Evolutionary conservation across 1,140 invertebrate species (phyloP).

Genomic region (Atta texana): DNA sequence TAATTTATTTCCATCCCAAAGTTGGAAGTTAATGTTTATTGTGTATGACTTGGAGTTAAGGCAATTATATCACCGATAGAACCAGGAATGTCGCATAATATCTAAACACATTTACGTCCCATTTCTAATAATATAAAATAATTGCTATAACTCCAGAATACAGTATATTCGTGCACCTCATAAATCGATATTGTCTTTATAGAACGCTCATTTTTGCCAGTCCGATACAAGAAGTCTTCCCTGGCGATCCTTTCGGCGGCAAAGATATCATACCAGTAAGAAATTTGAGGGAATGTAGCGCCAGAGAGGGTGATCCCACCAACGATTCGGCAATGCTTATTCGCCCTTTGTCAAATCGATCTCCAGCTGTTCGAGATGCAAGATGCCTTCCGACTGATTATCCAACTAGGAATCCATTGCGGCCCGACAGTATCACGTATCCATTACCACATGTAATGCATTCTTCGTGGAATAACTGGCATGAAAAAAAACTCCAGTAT

Average conservation of each 20-base stretch:
- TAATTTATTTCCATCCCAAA: background rate
- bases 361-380: conserved; percentile 77
- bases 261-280: conserved; percentile 84
- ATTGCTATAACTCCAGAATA: conserved; percentile 5
- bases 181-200: conserved; percentile 38
- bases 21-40: background rate
- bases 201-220: conserved; percentile 88
- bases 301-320: conserved; percentile 86
- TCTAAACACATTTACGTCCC: background rate
- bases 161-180: background rate
- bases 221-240: conserved; percentile 88
- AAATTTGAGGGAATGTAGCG: conserved; percentile 83
- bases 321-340: conserved; percentile 85
- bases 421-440: conserved; percentile 1
- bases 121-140: background rate
- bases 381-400: conserved; percentile 30
- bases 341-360: conserved; percentile 84
- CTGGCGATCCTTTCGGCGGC: conserved; percentile 88
- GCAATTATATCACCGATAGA: background rate
- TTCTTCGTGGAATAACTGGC: background rate
- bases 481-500: conserved; percentile 23
- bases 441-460: background rate
- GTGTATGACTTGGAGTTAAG: background rate
- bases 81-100: background rate
- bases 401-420: background rate